Base-by-base conservation (phyloP, 2,888 invertebrate genomes). In the Lissonota sp. region DNA sequence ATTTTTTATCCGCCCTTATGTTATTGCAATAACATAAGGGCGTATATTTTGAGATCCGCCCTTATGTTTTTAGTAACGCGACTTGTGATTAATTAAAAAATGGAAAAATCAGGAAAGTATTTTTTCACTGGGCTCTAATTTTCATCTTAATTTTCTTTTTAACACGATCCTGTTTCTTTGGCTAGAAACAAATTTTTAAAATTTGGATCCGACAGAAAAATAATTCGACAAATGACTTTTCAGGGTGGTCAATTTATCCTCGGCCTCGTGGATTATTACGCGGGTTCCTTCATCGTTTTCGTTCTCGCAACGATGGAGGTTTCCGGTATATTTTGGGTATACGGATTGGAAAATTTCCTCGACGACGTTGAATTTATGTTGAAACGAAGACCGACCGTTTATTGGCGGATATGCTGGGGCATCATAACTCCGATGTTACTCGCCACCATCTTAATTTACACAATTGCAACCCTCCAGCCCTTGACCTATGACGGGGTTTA, bases 381-480 rank as follows among this genome's bases (percentile, higher is more conserved):
- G 86, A 95, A 95, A 16, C 93, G 93, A 42, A 95, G 95, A 90
- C 94, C 95, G 0, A 94, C 95, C 91, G 86, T 95, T 46, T 97
- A 97, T 90, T 97, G 97, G 97, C 94, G 97, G 80, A 85, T 96
- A 51, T 97, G 97, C 84, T 98, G 97, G 97, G 94, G 95, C 0
- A 62, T 96, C 6, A 91, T 97, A 58, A 96, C 96, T 1, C 97
- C 97, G 0, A 86, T 94, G 0, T 93, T 96, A 83, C 95, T 97
- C 93, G 91, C 94, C 1, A 89, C 93, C 0, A 96, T 97, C 63
- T 94, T 97, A 85, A 87, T 96, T 4, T 97, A 96, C 90, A 96
- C 96, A 6, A 91, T 96, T 37, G 89, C 93, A 0, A 94, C 94
- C 0, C 94, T 94, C 66, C 93, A 95, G 81, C 94, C 95, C 0